Conservation (phyloP, 2,888 invertebrate genomes). For the Junonia oenone region DNA sequence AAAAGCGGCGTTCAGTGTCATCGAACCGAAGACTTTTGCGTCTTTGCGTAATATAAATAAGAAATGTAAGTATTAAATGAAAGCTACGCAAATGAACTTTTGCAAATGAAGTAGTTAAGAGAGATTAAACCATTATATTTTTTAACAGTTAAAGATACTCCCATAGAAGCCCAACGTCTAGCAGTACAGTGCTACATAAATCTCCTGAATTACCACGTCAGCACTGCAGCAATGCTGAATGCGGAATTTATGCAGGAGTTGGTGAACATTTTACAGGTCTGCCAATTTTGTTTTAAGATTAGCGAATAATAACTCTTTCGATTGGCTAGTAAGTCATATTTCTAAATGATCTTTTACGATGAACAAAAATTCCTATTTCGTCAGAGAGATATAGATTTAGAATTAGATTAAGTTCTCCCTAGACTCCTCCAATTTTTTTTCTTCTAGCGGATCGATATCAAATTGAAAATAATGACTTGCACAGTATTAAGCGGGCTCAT, state of each 20-base stretch:
- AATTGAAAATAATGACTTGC: slow-evolving; percentile 60
- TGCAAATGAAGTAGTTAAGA: too few species aligned
- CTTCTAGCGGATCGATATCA: slow-evolving; percentile 59
- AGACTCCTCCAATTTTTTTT: too few species aligned
- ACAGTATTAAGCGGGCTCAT: slow-evolving; percentile 58
- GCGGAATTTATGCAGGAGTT: slow-evolving; percentile 61
- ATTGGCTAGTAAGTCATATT: too few species aligned
- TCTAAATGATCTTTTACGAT: too few species aligned
- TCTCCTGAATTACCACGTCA: slow-evolving; percentile 58
- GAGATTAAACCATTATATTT: too few species aligned
- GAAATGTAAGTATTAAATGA: slow-evolving; percentile 60
- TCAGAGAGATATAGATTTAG: too few species aligned
- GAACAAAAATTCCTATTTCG: too few species aligned
- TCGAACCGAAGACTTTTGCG: slow-evolving; percentile 60
- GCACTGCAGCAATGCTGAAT: slow-evolving; percentile 59
- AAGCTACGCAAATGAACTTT: too few species aligned
- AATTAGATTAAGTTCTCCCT: too few species aligned
- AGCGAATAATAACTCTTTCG: too few species aligned
- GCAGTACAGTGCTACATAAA: slow-evolving; percentile 67
- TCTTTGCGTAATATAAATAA: slow-evolving; percentile 59
- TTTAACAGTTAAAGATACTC: slow-evolving; percentile 59
- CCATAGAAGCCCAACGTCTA: slow-evolving; percentile 64
- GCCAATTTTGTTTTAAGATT: neutral
- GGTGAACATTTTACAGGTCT: slow-evolving; percentile 54
- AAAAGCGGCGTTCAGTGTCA: slow-evolving; percentile 57